Conservation (phyloP, 2,797 vertebrate genomes). For the Nyctibius grandis region DNA sequence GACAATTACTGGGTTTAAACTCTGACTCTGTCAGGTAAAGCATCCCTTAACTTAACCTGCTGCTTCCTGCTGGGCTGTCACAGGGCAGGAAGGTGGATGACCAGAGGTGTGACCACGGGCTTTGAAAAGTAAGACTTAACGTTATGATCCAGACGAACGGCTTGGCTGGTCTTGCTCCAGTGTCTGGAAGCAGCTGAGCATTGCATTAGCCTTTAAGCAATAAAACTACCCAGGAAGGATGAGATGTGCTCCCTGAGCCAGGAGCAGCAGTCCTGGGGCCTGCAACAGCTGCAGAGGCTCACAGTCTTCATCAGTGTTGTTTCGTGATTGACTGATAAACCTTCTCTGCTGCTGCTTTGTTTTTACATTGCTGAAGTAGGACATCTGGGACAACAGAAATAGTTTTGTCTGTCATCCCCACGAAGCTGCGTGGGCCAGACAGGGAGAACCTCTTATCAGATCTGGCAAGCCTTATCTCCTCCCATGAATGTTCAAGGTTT, state of each 20-base stretch:
- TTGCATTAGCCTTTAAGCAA: neutral
- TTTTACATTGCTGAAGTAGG: neutral
- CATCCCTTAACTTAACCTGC: neutral
- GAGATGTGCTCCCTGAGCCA: neutral
- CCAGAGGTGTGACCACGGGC: too few relatives aligned
- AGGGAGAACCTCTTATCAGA: neutral
- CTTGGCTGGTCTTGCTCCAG: neutral
- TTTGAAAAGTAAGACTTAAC: neutral
- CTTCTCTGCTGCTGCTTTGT: neutral
- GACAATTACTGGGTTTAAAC: neutral
- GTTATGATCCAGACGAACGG: accelerated
- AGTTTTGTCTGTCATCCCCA: neutral
- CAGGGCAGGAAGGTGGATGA: neutral
- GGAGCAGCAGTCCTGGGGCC: neutral
- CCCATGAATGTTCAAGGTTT: neutral
- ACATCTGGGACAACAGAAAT: neutral
- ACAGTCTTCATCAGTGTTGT: neutral
- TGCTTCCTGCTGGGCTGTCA: neutral
- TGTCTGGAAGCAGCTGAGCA: accelerated
- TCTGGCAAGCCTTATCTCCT: neutral
- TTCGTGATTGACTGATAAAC: neutral
- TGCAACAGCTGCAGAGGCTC: neutral
- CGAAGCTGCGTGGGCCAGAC: neutral
- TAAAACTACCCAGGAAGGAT: neutral
- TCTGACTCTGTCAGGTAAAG: neutral